phyloP scores from a whole-genome alignment of 2,797 vertebrate genomes.

The Muraenolepis orangiensis region DNA sequence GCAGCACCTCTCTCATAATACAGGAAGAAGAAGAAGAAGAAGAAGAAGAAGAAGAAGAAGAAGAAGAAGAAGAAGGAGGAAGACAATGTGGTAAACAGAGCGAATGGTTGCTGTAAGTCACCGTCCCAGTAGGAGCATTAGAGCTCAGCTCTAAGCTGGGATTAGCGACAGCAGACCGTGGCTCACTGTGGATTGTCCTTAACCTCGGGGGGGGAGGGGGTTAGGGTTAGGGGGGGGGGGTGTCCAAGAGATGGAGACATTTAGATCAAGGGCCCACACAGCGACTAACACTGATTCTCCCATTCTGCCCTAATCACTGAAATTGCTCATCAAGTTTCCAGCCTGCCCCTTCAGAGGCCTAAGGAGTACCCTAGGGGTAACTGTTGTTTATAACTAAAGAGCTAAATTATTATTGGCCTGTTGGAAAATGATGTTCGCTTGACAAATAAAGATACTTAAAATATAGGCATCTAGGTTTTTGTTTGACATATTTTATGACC shows the following conservation, averaged over 20 bases:
- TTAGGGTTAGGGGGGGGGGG: slow-evolving; percentile 13
- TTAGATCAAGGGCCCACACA: slow-evolving; percentile 23
- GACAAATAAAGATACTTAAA: background rate
- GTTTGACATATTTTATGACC: background rate
- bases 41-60: background rate
- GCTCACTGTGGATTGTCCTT: background rate
- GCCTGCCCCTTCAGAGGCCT: background rate
- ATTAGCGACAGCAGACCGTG: background rate
- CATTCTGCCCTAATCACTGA: slow-evolving; percentile 8
- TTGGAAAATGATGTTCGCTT: background rate
- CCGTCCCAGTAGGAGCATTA: background rate
- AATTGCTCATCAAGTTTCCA: slow-evolving; percentile 17
- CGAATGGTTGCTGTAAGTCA: background rate
- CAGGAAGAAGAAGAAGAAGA: too few species aligned
- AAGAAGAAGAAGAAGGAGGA: background rate
- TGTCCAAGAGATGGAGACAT: slow-evolving; percentile 12
- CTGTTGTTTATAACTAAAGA: background rate
- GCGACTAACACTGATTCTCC: slow-evolving; percentile 9
- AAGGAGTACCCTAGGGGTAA: too few species aligned
- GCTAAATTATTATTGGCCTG: background rate
- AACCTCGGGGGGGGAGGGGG: background rate
- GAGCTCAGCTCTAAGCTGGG: background rate
- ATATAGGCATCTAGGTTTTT: background rate
- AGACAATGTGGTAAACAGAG: background rate
- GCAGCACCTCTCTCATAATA: too few species aligned